These are phyloP conservation scores for Drosophila tristis DNA, from an alignment of 1,140 invertebrate genomes.

Conservation along the genomic window DNA sequence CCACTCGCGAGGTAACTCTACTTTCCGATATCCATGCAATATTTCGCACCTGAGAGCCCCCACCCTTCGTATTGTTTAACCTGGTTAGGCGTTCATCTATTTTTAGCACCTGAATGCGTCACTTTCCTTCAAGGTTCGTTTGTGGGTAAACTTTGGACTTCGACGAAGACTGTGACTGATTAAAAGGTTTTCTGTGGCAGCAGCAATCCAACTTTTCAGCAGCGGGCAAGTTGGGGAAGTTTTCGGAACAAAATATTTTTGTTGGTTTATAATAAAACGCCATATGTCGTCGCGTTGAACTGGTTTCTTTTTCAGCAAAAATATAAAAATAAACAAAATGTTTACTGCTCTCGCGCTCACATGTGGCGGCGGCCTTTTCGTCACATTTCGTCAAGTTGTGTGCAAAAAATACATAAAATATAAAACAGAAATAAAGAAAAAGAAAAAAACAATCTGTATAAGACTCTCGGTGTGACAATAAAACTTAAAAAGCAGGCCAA, in stretches of 20 bases:
- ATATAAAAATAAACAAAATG: constrained; percentile 72
- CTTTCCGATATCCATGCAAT: constrained; percentile 4
- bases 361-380: constrained; percentile 42
- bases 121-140: constrained; percentile 16
- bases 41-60: constrained; percentile 11
- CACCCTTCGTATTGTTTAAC: neutral
- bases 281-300: constrained; percentile 60
- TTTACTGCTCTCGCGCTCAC: constrained; percentile 30
- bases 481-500: constrained; percentile 30
- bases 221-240: neutral
- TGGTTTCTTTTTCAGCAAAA: constrained; percentile 55
- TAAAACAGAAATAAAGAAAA: constrained; percentile 7
- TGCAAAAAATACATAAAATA: constrained; percentile 43
- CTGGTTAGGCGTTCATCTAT: constrained; percentile 6
- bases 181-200: constrained; percentile 11
- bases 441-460: constrained; percentile 18
- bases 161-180: constrained; percentile 25
- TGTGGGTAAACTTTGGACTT: constrained; percentile 33
- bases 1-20: no score
- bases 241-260: constrained; percentile 4
- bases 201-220: no score
- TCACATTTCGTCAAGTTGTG: constrained; percentile 71
- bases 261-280: constrained; percentile 46
- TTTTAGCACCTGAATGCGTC: constrained; percentile 31
- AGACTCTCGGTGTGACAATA: constrained; percentile 37